phyloP scores from a whole-genome alignment of 2,888 invertebrate genomes.

The Leptinotarsa juncta region DNA sequence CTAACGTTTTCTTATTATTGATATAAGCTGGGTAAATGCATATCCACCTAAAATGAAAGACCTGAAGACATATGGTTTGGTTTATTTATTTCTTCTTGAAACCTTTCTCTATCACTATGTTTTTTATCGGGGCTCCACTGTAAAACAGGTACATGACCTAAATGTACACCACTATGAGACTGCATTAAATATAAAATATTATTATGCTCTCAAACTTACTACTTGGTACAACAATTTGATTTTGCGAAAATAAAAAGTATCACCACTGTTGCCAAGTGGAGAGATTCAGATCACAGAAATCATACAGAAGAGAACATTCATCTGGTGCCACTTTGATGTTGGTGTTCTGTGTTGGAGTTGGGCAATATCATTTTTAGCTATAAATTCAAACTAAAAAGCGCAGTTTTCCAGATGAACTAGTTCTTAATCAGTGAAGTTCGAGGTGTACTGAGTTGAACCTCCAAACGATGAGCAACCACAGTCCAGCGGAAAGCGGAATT shows the following conservation, averaged over 20 bases:
- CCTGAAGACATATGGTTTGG: slow-evolving; percentile 7
- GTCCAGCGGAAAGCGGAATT: too few relatives aligned
- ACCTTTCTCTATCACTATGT: slow-evolving; percentile 84
- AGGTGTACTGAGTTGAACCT: too few relatives aligned
- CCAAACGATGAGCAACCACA: too few relatives aligned
- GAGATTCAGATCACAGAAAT: too few relatives aligned
- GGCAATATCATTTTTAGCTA: too few relatives aligned
- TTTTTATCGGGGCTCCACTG: slow-evolving; percentile 80
- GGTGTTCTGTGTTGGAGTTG: too few relatives aligned
- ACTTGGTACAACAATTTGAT: not conserved
- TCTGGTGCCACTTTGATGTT: too few relatives aligned
- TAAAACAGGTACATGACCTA: slow-evolving; percentile 42
- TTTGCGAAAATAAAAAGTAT: not conserved
- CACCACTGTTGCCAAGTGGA: too few relatives aligned
- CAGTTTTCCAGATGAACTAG: too few relatives aligned
- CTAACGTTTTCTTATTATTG: slow-evolving; percentile 91
- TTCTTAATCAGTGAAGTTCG: too few relatives aligned
- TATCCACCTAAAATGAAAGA: slow-evolving; percentile 79
- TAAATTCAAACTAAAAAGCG: too few relatives aligned
- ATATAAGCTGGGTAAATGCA: slow-evolving; percentile 97
- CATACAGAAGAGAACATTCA: too few relatives aligned
- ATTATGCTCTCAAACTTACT: not conserved
- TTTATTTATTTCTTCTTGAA: slow-evolving; percentile 37
- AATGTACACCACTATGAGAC: slow-evolving; percentile 37
- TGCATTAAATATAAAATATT: slow-evolving; percentile 38